Evolutionary conservation across 2,888 invertebrate genomes (phyloP).

Genomic region (Neoaliturus tenellus): DNA sequence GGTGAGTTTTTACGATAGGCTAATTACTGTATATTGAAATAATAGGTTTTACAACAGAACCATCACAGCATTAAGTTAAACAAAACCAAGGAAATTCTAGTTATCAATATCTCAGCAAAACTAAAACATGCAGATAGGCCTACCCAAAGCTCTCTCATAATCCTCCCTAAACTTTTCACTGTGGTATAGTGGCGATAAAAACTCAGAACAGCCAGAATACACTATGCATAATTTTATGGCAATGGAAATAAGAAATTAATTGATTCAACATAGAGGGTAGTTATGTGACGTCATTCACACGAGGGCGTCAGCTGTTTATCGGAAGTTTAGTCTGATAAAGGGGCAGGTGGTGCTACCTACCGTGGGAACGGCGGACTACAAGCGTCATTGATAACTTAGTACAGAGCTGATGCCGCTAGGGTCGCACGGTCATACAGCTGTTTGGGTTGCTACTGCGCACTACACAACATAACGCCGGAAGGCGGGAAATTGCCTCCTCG

Average conservation of each 20-base stretch:
- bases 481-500: not conserved
- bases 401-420: not conserved
- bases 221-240: not conserved
- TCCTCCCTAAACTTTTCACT: no score
- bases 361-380: constrained; percentile 24
- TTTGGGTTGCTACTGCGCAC: not conserved
- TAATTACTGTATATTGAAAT: no score
- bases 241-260: not conserved
- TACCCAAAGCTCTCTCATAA: no score
- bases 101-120: no score
- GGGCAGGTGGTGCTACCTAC: constrained; percentile 21
- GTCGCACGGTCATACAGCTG: constrained; percentile 30
- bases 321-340: not conserved
- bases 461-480: not conserved
- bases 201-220: no score
- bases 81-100: no score
- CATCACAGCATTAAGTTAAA: no score
- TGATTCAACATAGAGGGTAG: not conserved
- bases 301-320: not conserved
- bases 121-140: no score
- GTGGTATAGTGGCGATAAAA: no score
- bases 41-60: no score
- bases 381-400: not conserved
- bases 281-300: constrained; percentile 6
- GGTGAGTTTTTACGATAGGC: no score